A percentile compares a stretch with the other conserved stretches of the same genome.
These are phyloP conservation scores for Melipona bicolor DNA, from an alignment of 2,888 invertebrate species.

Conservation along the genomic window DNA sequence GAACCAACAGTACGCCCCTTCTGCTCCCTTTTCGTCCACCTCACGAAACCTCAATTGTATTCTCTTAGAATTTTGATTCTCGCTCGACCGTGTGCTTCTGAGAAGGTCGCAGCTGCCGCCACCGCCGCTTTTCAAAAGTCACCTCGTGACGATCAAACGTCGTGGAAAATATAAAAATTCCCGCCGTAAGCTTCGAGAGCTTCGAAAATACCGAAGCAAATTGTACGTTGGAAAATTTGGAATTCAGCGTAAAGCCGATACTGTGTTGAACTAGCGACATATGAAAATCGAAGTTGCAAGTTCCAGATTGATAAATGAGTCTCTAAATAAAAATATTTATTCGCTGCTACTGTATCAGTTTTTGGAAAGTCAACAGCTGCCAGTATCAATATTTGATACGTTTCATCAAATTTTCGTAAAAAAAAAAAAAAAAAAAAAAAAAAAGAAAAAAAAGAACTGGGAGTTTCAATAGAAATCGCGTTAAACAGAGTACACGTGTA, in stretches of 20 bases:
- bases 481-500: no score
- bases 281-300: no score
- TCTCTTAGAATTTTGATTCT: constrained; percentile 65
- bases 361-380: no score
- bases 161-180: not conserved
- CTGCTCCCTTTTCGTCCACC: constrained; percentile 58
- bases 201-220: no score
- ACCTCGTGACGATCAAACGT: not conserved
- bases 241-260: not conserved
- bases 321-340: not conserved
- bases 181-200: not conserved
- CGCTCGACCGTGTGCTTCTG: constrained; percentile 52
- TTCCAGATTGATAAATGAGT: no score
- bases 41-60: constrained; percentile 71
- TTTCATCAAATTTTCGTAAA: no score
- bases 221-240: not conserved
- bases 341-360: no score
- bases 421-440: no score
- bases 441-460: no score
- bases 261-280: no score
- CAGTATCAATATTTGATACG: no score
- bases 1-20: constrained; percentile 77
- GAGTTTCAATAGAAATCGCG: no score
- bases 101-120: constrained; percentile 46
- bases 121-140: constrained; percentile 35